Percentiles rank a stretch among this genome's conserved stretches.
Conservation (phyloP, 92 coral and sea anemone genomes). For the Epizoanthus ramosus region DNA sequence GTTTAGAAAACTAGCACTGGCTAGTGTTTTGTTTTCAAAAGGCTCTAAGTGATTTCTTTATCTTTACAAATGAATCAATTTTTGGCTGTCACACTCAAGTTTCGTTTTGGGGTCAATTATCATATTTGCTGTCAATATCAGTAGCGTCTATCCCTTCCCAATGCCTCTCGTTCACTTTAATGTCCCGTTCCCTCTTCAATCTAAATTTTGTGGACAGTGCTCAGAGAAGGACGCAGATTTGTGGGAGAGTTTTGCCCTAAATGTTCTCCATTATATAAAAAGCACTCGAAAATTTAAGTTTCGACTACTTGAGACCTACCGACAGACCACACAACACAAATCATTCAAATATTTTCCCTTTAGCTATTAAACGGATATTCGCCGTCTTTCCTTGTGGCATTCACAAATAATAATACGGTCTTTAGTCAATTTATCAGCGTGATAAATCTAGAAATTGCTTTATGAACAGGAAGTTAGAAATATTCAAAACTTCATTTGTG, state of each 20-base stretch:
- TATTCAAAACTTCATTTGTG: conserved; percentile 11
- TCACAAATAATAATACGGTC: conserved; percentile 17
- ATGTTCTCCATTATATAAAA: conserved; percentile 14
- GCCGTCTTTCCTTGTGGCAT: conserved; percentile 3
- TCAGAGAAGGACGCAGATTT: conserved; percentile 25
- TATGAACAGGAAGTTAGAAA: conserved; percentile 28
- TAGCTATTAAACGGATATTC: conserved; percentile 26
- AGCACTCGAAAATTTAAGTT: conserved; percentile 27
- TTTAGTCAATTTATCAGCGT: conserved; percentile 30
- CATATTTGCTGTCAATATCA: conserved; percentile 6
- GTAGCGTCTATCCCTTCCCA: not conserved
- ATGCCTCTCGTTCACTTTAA: not conserved
- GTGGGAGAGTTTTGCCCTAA: not conserved
- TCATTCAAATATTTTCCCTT: conserved; percentile 7
- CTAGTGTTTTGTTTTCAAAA: not conserved
- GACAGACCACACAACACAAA: conserved; percentile 26
- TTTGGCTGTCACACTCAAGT: not conserved
- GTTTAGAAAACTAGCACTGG: not conserved
- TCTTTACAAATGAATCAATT: conserved; percentile 1
- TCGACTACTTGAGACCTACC: conserved; percentile 23
- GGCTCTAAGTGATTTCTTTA: not conserved
- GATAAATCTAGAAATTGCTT: conserved; percentile 29
- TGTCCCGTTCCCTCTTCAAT: not conserved
- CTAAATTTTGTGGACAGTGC: not conserved
- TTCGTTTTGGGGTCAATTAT: conserved; percentile 12